Conservation (phyloP, 2,797 vertebrate species). For the Typhlichthys subterraneus region DNA sequence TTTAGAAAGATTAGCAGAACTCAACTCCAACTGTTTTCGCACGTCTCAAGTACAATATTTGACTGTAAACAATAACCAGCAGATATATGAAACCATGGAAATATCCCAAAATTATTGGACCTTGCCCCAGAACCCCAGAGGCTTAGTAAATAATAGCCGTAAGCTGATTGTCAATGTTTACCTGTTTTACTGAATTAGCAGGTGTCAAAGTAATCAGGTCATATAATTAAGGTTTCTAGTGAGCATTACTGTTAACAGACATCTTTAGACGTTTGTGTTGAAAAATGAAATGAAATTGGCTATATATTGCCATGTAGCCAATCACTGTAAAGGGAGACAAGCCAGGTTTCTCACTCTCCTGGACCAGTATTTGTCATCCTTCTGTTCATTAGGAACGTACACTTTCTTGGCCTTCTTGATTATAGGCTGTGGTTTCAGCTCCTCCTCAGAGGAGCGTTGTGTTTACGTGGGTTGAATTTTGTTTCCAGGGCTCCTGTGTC, state of each 20-base stretch:
- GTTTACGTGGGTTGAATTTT: conserved; percentile 92
- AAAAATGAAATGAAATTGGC: conserved; percentile 50
- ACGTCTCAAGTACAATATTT: too few species aligned
- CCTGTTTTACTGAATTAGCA: too few species aligned
- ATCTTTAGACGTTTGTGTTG: not conserved
- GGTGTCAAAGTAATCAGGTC: conserved; percentile 17
- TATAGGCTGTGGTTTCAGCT: conserved; percentile 97
- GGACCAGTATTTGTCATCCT: conserved; percentile 65
- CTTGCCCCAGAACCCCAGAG: too few species aligned
- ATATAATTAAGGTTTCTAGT: conserved; percentile 34
- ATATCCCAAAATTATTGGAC: too few species aligned
- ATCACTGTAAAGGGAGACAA: conserved; percentile 65
- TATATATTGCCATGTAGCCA: conserved; percentile 68
- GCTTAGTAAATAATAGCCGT: too few species aligned
- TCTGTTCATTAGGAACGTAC: conserved; percentile 91
- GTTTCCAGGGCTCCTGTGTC: conserved; percentile 63
- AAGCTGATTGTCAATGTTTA: too few species aligned
- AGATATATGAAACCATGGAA: too few species aligned
- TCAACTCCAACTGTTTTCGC: too few species aligned
- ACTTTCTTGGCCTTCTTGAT: conserved; percentile 99
- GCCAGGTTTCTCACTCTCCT: too few species aligned
- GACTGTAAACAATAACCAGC: too few species aligned
- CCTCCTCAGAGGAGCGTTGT: conserved; percentile 94
- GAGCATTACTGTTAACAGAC: not conserved
- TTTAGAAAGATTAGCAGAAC: too few species aligned